A percentile compares a stretch with the other conserved stretches of the same genome.
These are phyloP conservation scores for Brachionus calyciflorus DNA, from an alignment of 1,140 invertebrate species.

Conservation along the genomic window DNA sequence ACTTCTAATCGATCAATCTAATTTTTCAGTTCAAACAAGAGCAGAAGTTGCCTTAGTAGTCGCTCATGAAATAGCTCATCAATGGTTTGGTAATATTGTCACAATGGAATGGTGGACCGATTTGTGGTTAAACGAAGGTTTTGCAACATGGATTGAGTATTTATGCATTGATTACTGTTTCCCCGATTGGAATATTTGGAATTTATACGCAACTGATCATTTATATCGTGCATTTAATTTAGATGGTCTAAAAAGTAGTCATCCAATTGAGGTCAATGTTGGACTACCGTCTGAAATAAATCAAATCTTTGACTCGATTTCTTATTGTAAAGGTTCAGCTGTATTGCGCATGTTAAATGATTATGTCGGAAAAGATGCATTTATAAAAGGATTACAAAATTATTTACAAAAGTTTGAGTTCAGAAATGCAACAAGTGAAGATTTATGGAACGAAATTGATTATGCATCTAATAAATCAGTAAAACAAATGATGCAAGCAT, in stretches of 20 bases:
- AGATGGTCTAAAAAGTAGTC: constrained; percentile 60
- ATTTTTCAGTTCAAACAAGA: constrained; percentile 71
- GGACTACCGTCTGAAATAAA: constrained; percentile 59
- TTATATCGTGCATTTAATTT: constrained; percentile 57
- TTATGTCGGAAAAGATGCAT: constrained; percentile 85
- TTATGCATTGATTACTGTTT: constrained; percentile 55
- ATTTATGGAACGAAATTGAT: constrained; percentile 85
- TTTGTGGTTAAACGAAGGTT: constrained; percentile 61
- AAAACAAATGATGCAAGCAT: constrained; percentile 83
- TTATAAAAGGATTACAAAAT: constrained; percentile 84
- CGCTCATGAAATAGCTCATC: constrained; percentile 78
- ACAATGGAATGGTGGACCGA: constrained; percentile 70
- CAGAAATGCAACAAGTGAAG: constrained; percentile 84
- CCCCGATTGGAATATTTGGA: constrained; percentile 64
- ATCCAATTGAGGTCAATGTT: constrained; percentile 61
- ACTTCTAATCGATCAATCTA: constrained; percentile 49
- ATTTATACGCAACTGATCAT: constrained; percentile 58
- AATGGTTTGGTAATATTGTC: constrained; percentile 62
- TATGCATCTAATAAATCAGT: constrained; percentile 85
- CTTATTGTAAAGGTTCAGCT: constrained; percentile 66
- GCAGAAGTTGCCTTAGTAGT: constrained; percentile 85
- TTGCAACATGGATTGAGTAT: constrained; percentile 56
- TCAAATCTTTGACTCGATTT: constrained; percentile 63
- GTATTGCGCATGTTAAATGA: constrained; percentile 93
- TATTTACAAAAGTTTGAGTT: constrained; percentile 86